phyloP scores from a whole-genome alignment of 1,140 invertebrate species.

The Propsilocerus akamusi region DNA sequence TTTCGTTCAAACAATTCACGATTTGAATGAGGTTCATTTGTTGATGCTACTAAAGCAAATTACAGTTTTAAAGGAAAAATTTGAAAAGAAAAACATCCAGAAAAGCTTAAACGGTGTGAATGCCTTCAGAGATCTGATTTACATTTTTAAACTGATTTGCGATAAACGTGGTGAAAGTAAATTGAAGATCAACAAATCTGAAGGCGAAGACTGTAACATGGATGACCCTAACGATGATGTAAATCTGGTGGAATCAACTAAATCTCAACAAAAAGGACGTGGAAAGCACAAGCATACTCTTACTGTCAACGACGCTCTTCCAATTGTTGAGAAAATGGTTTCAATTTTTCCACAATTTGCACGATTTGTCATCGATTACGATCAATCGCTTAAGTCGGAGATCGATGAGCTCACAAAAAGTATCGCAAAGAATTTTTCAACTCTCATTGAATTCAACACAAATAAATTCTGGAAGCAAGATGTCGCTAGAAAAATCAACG shows the following conservation, averaged over 20 bases:
- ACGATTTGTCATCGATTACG: neutral
- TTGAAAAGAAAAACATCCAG: neutral
- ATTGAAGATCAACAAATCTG: neutral
- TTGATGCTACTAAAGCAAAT: neutral
- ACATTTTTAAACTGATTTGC: neutral
- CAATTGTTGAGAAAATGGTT: neutral
- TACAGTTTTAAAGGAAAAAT: neutral
- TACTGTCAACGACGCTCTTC: neutral
- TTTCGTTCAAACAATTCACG: neutral
- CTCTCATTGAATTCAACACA: neutral
- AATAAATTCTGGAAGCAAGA: neutral
- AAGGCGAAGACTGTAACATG: neutral
- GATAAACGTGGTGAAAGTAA: neutral
- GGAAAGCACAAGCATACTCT: neutral
- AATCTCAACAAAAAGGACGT: neutral
- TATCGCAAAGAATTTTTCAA: neutral
- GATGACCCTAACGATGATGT: neutral
- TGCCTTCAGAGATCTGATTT: neutral
- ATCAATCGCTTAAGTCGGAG: neutral
- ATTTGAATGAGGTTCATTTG: neutral
- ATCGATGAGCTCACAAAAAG: neutral
- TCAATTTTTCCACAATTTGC: neutral
- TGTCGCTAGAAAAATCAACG: no score
- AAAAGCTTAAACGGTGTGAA: neutral
- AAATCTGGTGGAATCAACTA: neutral